phyloP scores from a whole-genome alignment of 2,888 invertebrate genomes.

The Chrysina gloriosa region DNA sequence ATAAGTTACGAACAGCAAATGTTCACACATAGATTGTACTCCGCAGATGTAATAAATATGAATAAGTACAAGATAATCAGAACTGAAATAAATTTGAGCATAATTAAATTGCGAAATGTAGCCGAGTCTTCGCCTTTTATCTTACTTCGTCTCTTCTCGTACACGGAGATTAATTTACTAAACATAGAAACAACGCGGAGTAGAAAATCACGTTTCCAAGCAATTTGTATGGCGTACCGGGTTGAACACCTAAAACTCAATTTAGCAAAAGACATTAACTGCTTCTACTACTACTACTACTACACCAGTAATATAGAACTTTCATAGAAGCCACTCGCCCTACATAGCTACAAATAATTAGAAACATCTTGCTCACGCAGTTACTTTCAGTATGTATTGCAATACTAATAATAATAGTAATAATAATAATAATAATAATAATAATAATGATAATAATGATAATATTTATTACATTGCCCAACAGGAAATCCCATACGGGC shows the following conservation, averaged over 20 bases:
- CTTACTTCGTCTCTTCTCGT: constrained; percentile 15
- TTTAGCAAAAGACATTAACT: constrained; percentile 28
- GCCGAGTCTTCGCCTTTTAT: background rate
- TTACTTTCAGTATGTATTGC: constrained; percentile 27
- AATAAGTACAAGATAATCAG: background rate
- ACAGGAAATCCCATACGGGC: no score
- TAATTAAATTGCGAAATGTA: constrained; percentile 15
- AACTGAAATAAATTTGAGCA: background rate
- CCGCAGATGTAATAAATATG: background rate
- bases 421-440: no score
- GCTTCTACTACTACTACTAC: constrained; percentile 15
- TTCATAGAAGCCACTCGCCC: constrained; percentile 13
- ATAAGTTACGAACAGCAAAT: no score
- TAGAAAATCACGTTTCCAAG: constrained; percentile 33
- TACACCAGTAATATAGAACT: constrained; percentile 14
- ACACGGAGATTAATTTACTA: constrained; percentile 19
- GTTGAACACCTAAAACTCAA: constrained; percentile 33
- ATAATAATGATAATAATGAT: no score
- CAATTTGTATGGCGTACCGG: constrained; percentile 27
- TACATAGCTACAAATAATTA: constrained; percentile 34
- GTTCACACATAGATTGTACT: no score
- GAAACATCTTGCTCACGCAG: background rate
- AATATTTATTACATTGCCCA: no score
- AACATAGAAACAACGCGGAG: constrained; percentile 28
- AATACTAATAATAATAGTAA: no score